These are phyloP conservation scores for Gari tellinella DNA, from an alignment of 2,888 invertebrate genomes.

Conservation along the genomic window DNA sequence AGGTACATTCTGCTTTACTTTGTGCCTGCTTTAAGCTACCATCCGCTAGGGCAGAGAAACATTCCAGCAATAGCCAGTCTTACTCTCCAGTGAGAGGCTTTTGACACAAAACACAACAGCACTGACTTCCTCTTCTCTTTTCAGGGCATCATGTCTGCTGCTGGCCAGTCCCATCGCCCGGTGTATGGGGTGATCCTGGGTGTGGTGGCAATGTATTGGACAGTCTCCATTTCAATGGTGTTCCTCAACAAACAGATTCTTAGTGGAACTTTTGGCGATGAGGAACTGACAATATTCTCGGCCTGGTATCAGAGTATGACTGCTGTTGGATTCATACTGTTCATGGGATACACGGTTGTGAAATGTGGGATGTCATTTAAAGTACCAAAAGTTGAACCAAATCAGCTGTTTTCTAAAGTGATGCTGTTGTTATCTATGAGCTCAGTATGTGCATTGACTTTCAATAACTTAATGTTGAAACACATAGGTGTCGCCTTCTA, in stretches of 20 bases:
- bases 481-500: conserved; percentile 84
- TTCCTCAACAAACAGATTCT: conserved; percentile 95
- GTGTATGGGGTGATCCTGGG: conserved; percentile 49
- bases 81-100: no score
- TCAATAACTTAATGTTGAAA: conserved; percentile 84
- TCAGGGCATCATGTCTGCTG: conserved; percentile 7
- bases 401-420: conserved; percentile 62
- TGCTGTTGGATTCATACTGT: conserved; percentile 71
- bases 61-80: no score
- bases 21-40: no score
- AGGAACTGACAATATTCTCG: conserved; percentile 82
- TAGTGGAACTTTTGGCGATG: conserved; percentile 63
- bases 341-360: conserved; percentile 31
- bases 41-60: no score
- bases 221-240: conserved; percentile 96
- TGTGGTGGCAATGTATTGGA: conserved; percentile 86
- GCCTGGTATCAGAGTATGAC: conserved; percentile 82
- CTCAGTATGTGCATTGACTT: conserved; percentile 79
- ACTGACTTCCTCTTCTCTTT: no score
- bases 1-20: no score
- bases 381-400: conserved; percentile 61
- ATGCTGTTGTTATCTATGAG: conserved; percentile 77
- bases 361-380: conserved; percentile 21
- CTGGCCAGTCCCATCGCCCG: conserved; percentile 16
- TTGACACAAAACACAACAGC: no score